These are phyloP conservation scores for Eretmochelys imbricata DNA, from an alignment of 2,113 vertebrate species.

Conservation along the genomic window DNA sequence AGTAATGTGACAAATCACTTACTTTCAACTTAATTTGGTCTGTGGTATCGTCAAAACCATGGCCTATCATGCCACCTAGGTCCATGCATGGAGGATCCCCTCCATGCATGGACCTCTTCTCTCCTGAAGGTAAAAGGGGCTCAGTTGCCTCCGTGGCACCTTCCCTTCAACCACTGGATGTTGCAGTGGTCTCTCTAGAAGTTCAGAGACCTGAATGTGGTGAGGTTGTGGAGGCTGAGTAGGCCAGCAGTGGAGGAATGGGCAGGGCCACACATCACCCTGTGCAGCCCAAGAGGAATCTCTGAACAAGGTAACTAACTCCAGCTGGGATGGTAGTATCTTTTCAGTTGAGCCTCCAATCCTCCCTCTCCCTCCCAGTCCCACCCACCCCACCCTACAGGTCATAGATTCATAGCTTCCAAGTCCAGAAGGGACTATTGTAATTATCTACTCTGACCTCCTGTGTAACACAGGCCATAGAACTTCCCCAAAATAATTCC, in stretches of 20 bases:
- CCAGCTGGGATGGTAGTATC: conserved; percentile 30
- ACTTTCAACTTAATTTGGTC: too few species aligned
- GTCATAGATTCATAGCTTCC: too few species aligned
- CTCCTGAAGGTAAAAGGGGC: background rate
- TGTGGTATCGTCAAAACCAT: background rate
- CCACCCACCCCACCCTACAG: too few species aligned
- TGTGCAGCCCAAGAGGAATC: background rate
- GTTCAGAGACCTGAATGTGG: too few species aligned
- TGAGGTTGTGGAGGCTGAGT: background rate
- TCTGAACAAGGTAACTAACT: background rate
- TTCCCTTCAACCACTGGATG: background rate
- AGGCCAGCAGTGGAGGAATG: fast-evolving
- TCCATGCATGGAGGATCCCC: too few species aligned
- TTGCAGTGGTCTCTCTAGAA: background rate
- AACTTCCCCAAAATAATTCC: too few species aligned
- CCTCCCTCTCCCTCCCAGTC: background rate
- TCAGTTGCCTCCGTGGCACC: too few species aligned
- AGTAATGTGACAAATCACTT: background rate
- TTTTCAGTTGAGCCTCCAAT: background rate
- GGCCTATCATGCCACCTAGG: too few species aligned
- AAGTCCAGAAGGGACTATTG: too few species aligned
- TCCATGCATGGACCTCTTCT: background rate
- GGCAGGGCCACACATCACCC: background rate
- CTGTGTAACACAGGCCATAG: too few species aligned
- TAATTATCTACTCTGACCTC: too few species aligned